phyloP scores from a whole-genome alignment of 2,888 invertebrate species.

The Tetramorium bicarinatum region DNA sequence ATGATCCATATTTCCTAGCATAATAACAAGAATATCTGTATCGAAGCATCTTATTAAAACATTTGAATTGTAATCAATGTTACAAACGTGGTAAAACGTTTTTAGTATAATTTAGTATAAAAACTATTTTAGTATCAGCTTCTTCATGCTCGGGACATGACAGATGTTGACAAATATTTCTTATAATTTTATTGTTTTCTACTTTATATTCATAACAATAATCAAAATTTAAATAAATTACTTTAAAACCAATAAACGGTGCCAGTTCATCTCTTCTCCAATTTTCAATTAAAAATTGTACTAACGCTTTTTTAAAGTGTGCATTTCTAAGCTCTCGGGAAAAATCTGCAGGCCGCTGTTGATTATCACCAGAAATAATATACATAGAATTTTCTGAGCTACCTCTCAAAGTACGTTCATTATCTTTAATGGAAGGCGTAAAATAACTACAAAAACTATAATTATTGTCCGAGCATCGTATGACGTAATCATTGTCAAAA shows the following conservation, averaged over 20 bases:
- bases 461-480: not conserved
- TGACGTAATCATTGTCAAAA: not conserved
- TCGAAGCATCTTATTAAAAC: too few species aligned
- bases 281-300: not conserved
- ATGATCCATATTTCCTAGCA: too few species aligned
- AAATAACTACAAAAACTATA: not conserved
- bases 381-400: not conserved
- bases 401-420: not conserved
- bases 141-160: not conserved
- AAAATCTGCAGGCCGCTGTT: not conserved
- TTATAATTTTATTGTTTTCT: not conserved
- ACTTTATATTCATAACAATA: not conserved
- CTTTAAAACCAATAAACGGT: not conserved
- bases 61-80: too few species aligned
- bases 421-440: not conserved
- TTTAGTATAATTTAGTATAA: too few species aligned
- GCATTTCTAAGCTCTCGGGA: not conserved
- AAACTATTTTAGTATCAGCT: too few species aligned
- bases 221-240: not conserved
- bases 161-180: not conserved
- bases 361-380: not conserved
- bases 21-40: too few species aligned
- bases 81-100: too few species aligned
- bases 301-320: not conserved
- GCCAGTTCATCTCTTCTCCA: not conserved